A percentile compares a stretch with the other conserved stretches of the same genome.
Evolutionary conservation across 2,888 invertebrate genomes (phyloP).

Genomic region (Drosophila mimetica): DNA sequence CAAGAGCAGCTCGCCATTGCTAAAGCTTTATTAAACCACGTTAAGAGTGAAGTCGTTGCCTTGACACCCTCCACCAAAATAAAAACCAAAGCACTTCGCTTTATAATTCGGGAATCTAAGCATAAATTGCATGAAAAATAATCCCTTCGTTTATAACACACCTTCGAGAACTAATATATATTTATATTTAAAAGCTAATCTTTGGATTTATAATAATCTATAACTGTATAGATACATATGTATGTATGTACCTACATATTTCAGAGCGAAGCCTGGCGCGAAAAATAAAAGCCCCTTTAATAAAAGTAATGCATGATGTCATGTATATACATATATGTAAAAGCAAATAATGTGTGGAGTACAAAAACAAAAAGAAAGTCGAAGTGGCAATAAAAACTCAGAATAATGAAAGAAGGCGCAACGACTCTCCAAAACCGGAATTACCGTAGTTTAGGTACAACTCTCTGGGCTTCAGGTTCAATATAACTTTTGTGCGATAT

Average conservation of each 20-base stretch:
- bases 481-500: slow-evolving; percentile 6
- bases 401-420: slow-evolving; percentile 3
- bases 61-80: background rate
- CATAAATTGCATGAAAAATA: no score
- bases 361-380: slow-evolving; percentile 28
- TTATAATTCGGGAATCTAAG: no score
- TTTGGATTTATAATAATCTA: no score
- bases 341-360: slow-evolving; percentile 7
- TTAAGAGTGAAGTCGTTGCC: background rate
- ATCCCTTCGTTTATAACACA: background rate
- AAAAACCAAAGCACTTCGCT: background rate
- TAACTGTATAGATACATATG: no score
- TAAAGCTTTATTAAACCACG: background rate
- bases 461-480: slow-evolving; percentile 18
- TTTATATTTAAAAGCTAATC: no score
- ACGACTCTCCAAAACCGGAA: slow-evolving; percentile 19
- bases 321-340: slow-evolving; percentile 17
- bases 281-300: background rate
- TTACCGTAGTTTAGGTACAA: slow-evolving; percentile 15
- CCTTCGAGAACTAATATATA: no score
- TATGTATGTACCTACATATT: background rate
- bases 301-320: slow-evolving; percentile 47
- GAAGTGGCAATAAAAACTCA: slow-evolving; percentile 3
- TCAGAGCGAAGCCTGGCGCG: no score
- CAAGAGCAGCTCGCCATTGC: background rate